Evolutionary conservation across 2,113 vertebrate species (phyloP).

Genomic region (Scomber japonicus): DNA sequence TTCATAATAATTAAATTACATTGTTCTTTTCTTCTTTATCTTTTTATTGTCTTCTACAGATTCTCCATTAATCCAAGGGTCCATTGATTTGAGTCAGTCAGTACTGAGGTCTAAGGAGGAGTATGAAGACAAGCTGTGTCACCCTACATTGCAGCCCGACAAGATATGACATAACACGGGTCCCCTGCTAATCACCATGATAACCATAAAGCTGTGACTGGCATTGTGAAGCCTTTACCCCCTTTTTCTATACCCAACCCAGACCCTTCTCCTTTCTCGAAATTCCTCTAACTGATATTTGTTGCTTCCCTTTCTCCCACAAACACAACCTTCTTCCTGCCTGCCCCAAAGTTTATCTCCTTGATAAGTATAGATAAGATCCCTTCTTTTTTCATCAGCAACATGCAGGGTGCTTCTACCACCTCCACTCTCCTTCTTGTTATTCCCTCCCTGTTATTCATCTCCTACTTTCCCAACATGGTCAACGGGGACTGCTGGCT

Average conservation of each 20-base stretch:
- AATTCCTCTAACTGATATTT: constrained; percentile 19
- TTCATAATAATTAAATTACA: background rate
- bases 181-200: constrained; percentile 72
- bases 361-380: constrained; percentile 11
- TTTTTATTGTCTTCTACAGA: constrained; percentile 56
- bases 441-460: constrained; percentile 68
- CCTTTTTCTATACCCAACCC: constrained; percentile 50
- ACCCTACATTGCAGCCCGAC: constrained; percentile 44
- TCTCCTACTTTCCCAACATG: constrained; percentile 81
- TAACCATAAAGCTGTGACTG: constrained; percentile 74
- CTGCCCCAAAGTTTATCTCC: constrained; percentile 4
- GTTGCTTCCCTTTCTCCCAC: constrained; percentile 28
- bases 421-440: constrained; percentile 63
- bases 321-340: constrained; percentile 28
- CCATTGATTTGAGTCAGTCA: constrained; percentile 17
- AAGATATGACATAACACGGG: constrained; percentile 70
- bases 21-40: background rate
- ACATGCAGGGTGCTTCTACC: constrained; percentile 75
- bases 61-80: constrained; percentile 34
- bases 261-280: constrained; percentile 40
- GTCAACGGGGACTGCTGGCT: constrained; percentile 96
- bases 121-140: constrained; percentile 70
- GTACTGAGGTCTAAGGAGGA: constrained; percentile 35
- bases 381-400: constrained; percentile 26
- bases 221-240: constrained; percentile 57